Evolutionary conservation across 2,797 vertebrate genomes (phyloP), one percentile per base, ranked within the genome.

Genomic region (Chaetodon trifasciatus): DNA sequence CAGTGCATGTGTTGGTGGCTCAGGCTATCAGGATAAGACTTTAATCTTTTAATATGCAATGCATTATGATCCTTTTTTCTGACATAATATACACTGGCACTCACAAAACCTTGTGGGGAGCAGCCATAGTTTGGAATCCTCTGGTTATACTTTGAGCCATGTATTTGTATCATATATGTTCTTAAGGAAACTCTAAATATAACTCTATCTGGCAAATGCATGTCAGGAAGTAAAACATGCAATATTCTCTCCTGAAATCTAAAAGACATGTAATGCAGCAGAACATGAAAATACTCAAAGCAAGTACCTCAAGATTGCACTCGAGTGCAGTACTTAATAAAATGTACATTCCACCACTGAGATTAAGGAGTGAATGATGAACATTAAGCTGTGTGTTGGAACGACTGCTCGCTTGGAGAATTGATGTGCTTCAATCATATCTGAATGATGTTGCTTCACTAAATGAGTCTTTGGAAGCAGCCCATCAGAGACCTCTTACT

Each of bases 31-130:
- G 16, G 50, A 68, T 58, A 70, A 53, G 50, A 32, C 80, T 23
- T 10, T 42, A 60, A 75, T 86, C 70, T 76, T 64, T 82, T 60
- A 74, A 79, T 72, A 81, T 67, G 19, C 52, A 0, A 3, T n/a
- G 61, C 5, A 13, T 58, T 81, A 47, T 47, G 47, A 57, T 50
- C n/a, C 47, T 35, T 17, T 40, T 67, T 12, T 50, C 44, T 86
- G 70, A 82, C 50, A 52, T 37, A 55, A 58, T 60, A 52, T 68
- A 79, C 49, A 28, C 56, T 24, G 44, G 42, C 49, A 42, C 61
- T 35, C 44, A 23, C 40, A 17, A 35, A 35, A 32, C 23, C 23
- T 3, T 3, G 15, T 9, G 5, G 37, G 58, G 60, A 39, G 28
- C 21, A 57, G 74, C 47, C 46, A 28, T n/a, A n/a, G n/a, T n/a